These are phyloP conservation scores for Psittacara wagleri DNA, from an alignment of 2,113 vertebrate species.

Conservation along the genomic window DNA sequence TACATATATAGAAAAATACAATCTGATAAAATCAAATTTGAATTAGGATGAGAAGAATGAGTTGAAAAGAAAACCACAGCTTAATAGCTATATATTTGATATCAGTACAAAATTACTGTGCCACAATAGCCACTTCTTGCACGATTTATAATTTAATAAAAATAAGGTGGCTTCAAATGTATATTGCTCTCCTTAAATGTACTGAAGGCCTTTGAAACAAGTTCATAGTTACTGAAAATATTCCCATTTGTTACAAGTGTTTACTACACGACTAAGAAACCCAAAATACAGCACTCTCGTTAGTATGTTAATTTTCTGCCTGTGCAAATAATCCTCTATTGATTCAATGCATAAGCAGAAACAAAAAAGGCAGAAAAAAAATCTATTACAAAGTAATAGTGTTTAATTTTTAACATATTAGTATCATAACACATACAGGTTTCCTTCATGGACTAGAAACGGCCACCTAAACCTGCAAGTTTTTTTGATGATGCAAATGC, in stretches of 20 bases:
- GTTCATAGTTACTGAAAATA: conserved; percentile 8
- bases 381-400: not conserved
- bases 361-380: not conserved
- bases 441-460: not conserved
- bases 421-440: not conserved
- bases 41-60: not conserved
- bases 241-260: conserved; percentile 2
- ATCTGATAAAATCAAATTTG: conserved; percentile 2
- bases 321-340: not conserved
- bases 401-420: not conserved
- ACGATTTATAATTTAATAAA: conserved; percentile 46
- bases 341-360: not conserved
- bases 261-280: not conserved
- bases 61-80: conserved; percentile 22
- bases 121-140: not conserved
- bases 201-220: not conserved
- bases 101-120: conserved; percentile 24
- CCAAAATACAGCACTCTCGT: not conserved
- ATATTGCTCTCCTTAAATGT: conserved; percentile 20
- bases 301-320: conserved; percentile 31
- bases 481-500: not conserved
- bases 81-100: conserved; percentile 12
- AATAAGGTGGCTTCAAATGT: conserved; percentile 36
- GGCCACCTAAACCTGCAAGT: not conserved
- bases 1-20: conserved; percentile 40